Evolutionary conservation across 1,140 invertebrate genomes (phyloP).

Genomic region (Mamestra configurata): DNA sequence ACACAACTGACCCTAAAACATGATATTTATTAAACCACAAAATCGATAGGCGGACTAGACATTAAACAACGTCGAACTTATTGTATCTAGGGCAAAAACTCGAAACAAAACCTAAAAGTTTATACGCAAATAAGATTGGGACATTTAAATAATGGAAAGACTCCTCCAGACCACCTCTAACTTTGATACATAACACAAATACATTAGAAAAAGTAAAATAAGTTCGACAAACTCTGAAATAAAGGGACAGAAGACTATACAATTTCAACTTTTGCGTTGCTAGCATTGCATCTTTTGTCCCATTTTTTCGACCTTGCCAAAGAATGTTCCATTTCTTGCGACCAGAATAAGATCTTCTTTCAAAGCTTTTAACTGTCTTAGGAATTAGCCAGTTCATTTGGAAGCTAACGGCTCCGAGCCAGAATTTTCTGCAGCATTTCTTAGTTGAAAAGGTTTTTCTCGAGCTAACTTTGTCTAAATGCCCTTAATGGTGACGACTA

Average conservation of each 20-base stretch:
- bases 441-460: not conserved
- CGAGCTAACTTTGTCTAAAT: not conserved
- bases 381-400: slow-evolving; percentile 21
- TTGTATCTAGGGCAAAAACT: not conserved
- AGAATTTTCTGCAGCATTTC: not conserved
- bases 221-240: slow-evolving; percentile 21
- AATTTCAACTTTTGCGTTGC: slow-evolving; percentile 30
- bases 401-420: not conserved
- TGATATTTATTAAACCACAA: not conserved
- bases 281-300: not conserved
- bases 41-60: not conserved
- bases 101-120: not conserved
- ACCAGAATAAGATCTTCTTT: not conserved
- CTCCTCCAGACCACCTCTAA: slow-evolving; percentile 4
- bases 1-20: no score
- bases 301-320: not conserved
- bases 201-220: slow-evolving; percentile 19
- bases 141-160: not conserved
- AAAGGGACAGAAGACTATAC: slow-evolving; percentile 6
- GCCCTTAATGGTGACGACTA: not conserved
- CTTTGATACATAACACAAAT: not conserved
- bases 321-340: not conserved
- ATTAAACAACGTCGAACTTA: slow-evolving; percentile 1
- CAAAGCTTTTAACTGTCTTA: not conserved
- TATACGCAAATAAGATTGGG: not conserved